Percentiles rank a stretch among this genome's conserved stretches.
Conservation (phyloP, 2,888 invertebrate species). For the Eupithecia subumbrata region DNA sequence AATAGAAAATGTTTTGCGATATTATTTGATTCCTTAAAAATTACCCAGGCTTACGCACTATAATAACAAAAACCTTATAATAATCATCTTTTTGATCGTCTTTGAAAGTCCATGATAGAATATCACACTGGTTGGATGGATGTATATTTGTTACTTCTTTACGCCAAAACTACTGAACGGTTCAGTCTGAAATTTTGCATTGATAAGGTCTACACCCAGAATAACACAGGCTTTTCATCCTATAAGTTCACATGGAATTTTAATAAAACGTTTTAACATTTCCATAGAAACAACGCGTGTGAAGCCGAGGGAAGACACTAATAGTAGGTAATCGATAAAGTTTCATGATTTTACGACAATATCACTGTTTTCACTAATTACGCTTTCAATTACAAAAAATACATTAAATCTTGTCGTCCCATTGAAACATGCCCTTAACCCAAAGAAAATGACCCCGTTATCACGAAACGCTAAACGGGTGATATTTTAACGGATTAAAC, state of each 20-base stretch:
- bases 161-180: neutral
- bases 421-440: constrained; percentile 2
- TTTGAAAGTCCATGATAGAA: neutral
- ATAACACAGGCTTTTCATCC: neutral
- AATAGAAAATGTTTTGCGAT: no score
- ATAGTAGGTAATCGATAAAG: neutral
- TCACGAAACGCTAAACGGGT: constrained; percentile 39
- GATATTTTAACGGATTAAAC: constrained; percentile 36
- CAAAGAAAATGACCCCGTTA: constrained; percentile 31
- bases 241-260: no score
- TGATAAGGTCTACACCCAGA: neutral
- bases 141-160: neutral
- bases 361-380: neutral
- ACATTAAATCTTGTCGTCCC: neutral
- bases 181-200: neutral
- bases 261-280: no score
- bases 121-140: neutral
- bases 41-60: no score
- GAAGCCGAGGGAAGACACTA: neutral
- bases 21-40: no score
- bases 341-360: neutral
- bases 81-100: neutral
- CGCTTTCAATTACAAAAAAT: neutral
- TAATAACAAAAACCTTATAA: no score
- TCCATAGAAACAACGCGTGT: neutral